A percentile compares a stretch with the other conserved stretches of the same genome.
phyloP scores from a whole-genome alignment of 2,888 invertebrate genomes.

The Labia minor region DNA sequence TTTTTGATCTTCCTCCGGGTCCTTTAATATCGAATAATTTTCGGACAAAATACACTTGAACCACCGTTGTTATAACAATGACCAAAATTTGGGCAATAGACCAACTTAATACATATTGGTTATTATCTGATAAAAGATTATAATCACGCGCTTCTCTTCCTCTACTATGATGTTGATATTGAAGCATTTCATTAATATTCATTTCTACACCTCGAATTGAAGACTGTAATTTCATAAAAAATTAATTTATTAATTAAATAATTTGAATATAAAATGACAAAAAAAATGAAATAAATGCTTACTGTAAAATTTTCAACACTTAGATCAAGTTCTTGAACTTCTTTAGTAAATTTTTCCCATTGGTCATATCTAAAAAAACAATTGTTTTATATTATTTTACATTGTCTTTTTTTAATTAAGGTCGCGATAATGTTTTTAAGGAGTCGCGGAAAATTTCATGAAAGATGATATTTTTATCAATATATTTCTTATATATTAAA shows the following conservation, averaged over 20 bases:
- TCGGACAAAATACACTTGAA: constrained; percentile 79
- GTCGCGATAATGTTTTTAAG: background rate
- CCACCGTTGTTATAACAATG: constrained; percentile 62
- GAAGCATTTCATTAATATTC: constrained; percentile 75
- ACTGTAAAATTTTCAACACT: constrained; percentile 87
- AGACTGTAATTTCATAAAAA: constrained; percentile 39
- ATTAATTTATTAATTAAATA: constrained; percentile 31
- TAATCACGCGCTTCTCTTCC: constrained; percentile 73
- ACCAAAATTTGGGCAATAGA: constrained; percentile 77
- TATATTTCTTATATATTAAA: too few species aligned
- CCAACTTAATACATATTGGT: constrained; percentile 78
- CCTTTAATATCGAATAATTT: constrained; percentile 72
- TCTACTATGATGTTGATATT: constrained; percentile 69
- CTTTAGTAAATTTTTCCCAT: constrained; percentile 86
- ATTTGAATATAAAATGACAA: background rate
- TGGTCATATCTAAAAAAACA: constrained; percentile 58
- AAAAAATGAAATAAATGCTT: constrained; percentile 33
- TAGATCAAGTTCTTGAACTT: constrained; percentile 74
- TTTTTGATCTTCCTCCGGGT: background rate
- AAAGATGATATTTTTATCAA: too few species aligned
- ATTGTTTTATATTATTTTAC: background rate
- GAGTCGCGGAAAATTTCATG: too few species aligned
- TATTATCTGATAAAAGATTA: constrained; percentile 69
- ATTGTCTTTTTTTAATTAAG: too few species aligned
- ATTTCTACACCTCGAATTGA: constrained; percentile 67